Conservation (phyloP, 2,797 vertebrate species). For the Oryzias sinensis region DNA sequence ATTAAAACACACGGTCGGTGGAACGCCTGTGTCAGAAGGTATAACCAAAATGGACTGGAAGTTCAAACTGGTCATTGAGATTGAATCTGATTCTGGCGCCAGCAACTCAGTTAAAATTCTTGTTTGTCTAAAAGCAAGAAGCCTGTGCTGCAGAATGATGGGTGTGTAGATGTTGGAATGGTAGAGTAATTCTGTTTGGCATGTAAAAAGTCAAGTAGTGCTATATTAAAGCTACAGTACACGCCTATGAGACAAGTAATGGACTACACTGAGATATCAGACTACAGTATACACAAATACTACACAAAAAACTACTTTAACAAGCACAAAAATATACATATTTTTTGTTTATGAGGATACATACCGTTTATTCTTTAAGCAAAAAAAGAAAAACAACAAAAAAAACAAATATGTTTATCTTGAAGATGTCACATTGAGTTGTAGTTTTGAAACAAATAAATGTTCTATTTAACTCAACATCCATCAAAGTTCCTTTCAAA, state of each 20-base stretch:
- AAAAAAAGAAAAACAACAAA: background rate
- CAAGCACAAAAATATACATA: slow-evolving; percentile 56
- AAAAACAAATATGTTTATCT: slow-evolving; percentile 13
- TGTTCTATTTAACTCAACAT: too few species aligned
- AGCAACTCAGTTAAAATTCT: slow-evolving; percentile 51
- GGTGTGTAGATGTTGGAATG: slow-evolving; percentile 12
- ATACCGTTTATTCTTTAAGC: slow-evolving; percentile 46
- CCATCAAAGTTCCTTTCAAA: too few species aligned
- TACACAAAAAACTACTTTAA: slow-evolving; percentile 22
- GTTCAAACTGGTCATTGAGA: slow-evolving; percentile 63
- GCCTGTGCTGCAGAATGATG: slow-evolving; percentile 51
- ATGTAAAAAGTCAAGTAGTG: slow-evolving; percentile 27
- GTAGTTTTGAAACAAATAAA: too few species aligned
- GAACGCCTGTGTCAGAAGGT: slow-evolving; percentile 62
- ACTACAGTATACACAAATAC: slow-evolving; percentile 25
- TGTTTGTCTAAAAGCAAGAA: slow-evolving; percentile 53
- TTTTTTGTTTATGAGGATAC: slow-evolving; percentile 39
- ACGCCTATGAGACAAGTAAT: slow-evolving; percentile 35
- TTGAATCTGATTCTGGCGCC: slow-evolving; percentile 55
- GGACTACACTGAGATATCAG: slow-evolving; percentile 14
- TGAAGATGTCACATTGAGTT: background rate
- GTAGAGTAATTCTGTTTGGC: slow-evolving; percentile 44
- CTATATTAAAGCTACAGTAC: slow-evolving; percentile 25
- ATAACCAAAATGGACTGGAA: slow-evolving; percentile 70
- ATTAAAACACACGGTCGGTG: slow-evolving; percentile 69